phyloP scores from a whole-genome alignment of 2,113 vertebrate genomes.

The Tetraodon nigroviridis region DNA sequence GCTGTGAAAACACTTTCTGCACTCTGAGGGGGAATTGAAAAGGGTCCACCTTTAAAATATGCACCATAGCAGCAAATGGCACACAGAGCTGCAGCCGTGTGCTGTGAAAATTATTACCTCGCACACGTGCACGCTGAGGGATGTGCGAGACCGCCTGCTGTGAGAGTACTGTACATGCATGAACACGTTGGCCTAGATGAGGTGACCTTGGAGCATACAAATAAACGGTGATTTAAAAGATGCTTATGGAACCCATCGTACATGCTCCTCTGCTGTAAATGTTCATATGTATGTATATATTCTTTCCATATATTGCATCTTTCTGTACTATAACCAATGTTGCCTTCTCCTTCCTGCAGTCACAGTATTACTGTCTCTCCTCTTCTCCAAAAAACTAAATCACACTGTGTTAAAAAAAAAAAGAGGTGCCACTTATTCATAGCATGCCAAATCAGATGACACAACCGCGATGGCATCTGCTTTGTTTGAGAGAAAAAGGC shows the following conservation, averaged over 20 bases:
- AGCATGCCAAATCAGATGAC: slow-evolving; percentile 14
- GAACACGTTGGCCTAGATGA: slow-evolving; percentile 29
- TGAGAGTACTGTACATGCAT: slow-evolving; percentile 2
- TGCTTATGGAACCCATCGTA: background rate
- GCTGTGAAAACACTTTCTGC: slow-evolving; percentile 11
- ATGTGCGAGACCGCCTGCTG: slow-evolving; percentile 36
- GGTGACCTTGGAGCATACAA: slow-evolving; percentile 40
- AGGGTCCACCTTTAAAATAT: slow-evolving; percentile 2
- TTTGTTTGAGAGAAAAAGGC: slow-evolving; percentile 26
- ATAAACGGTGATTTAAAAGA: slow-evolving; percentile 10
- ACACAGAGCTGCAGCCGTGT: background rate
- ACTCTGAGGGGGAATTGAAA: background rate
- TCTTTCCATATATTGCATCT: too few relatives aligned
- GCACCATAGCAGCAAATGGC: background rate
- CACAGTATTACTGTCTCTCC: slow-evolving; percentile 12
- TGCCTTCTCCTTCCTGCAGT: too few relatives aligned
- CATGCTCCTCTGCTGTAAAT: too few relatives aligned
- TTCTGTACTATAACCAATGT: too few relatives aligned
- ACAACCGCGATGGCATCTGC: slow-evolving; percentile 27
- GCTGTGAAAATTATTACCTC: slow-evolving; percentile 13
- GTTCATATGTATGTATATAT: too few relatives aligned
- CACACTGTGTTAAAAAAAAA: slow-evolving; percentile 14
- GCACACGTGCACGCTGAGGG: slow-evolving; percentile 12
- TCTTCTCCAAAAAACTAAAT: slow-evolving; percentile 20
- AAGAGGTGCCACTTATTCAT: slow-evolving; percentile 36